phyloP scores from a whole-genome alignment of 2,888 invertebrate species.

The Trachelus troglodyta region DNA sequence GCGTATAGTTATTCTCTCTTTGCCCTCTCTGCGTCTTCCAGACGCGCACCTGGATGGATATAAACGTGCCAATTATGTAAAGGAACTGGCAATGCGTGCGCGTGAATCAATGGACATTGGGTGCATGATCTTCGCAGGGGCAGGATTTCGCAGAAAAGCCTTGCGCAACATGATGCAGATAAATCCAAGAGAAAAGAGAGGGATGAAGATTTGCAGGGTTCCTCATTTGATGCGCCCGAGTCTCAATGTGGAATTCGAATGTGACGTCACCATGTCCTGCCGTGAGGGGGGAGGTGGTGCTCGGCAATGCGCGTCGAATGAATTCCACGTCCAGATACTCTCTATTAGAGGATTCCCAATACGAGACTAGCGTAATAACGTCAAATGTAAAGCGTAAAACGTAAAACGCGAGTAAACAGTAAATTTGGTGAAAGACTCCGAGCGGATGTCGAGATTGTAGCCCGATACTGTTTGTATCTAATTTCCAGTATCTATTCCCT shows the following conservation, averaged over 20 bases:
- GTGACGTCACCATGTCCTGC: too few relatives aligned
- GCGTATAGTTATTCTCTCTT: not conserved
- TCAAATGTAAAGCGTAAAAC: too few relatives aligned
- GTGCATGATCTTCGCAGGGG: not conserved
- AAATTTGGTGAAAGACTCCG: not conserved
- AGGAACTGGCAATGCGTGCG: not conserved
- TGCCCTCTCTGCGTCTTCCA: too few relatives aligned
- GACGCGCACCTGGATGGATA: too few relatives aligned
- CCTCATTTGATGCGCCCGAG: not conserved
- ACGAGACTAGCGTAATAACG: not conserved
- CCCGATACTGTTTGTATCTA: not conserved
- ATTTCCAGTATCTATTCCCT: not conserved
- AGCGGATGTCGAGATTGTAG: not conserved
- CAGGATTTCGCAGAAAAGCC: not conserved
- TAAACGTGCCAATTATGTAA: not conserved
- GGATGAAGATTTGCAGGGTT: not conserved
- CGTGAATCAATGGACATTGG: not conserved
- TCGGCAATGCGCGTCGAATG: not conserved
- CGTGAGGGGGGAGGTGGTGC: too few relatives aligned
- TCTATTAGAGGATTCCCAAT: not conserved
- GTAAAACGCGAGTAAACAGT: not conserved
- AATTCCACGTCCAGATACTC: not conserved
- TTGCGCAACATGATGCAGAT: not conserved
- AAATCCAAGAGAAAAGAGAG: not conserved
- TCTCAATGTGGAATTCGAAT: too few relatives aligned